A percentile compares a stretch with the other conserved stretches of the same genome.
Evolutionary conservation across 2,113 vertebrate genomes (phyloP).

Genomic region (Solea senegalensis): DNA sequence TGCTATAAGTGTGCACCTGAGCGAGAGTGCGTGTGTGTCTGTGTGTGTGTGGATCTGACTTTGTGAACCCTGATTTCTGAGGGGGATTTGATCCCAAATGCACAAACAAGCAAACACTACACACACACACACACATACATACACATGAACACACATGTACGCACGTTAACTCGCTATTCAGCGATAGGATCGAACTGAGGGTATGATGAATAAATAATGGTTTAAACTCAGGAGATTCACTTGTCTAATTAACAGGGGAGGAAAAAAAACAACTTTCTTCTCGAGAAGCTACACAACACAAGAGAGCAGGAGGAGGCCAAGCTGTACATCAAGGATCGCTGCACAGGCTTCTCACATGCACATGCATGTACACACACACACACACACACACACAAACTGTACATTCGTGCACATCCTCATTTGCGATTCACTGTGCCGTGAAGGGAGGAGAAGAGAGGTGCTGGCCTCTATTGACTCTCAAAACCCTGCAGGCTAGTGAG

Average conservation of each 20-base stretch:
- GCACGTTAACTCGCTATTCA: conserved; percentile 27
- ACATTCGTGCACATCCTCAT: conserved; percentile 36
- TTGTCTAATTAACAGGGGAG: conserved; percentile 62
- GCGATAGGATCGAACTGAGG: conserved; percentile 51
- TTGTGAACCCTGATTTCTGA: conserved; percentile 40
- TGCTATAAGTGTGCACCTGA: conserved; percentile 8
- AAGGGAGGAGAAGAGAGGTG: conserved; percentile 47
- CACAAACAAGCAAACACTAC: neutral
- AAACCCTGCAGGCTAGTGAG: conserved; percentile 66
- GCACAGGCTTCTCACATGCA: conserved; percentile 21
- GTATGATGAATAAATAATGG: conserved; percentile 72
- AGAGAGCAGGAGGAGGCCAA: conserved; percentile 37
- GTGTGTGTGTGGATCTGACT: conserved; percentile 30
- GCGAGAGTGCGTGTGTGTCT: neutral
- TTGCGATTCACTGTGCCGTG: conserved; percentile 52
- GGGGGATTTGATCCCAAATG: conserved; percentile 31
- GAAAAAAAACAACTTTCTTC: conserved; percentile 28
- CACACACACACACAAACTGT: conserved; percentile 13
- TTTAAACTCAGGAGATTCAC: conserved; percentile 59
- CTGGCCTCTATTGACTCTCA: conserved; percentile 60
- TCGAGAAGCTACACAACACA: conserved; percentile 44
- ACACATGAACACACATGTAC: neutral
- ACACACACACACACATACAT: neutral
- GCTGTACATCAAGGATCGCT: conserved; percentile 41
- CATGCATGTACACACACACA: neutral